These are phyloP conservation scores for Crotalus helleri DNA, from an alignment of 2,113 vertebrate species.

Conservation along the genomic window DNA sequence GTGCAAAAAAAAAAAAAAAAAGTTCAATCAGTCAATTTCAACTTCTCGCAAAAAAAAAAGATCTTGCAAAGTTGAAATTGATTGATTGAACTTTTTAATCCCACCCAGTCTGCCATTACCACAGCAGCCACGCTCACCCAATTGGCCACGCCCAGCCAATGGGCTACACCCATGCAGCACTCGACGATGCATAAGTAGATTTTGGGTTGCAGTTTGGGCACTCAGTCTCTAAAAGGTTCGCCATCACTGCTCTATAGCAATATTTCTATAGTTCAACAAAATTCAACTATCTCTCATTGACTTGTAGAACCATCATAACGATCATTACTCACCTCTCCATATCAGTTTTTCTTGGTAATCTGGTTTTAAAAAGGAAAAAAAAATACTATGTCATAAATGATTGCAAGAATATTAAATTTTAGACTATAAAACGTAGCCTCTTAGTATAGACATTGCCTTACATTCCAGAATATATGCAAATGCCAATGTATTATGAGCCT, in stretches of 20 bases:
- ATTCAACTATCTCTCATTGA: not conserved
- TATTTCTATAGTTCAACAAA: not conserved
- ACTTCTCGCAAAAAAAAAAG: no score
- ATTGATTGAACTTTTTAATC: no score
- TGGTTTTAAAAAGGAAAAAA: slow-evolving; percentile 47
- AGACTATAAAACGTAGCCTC: not conserved
- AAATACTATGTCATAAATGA: slow-evolving; percentile 30
- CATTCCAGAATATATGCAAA: not conserved
- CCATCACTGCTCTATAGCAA: not conserved
- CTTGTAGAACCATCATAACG: not conserved
- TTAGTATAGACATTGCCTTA: not conserved
- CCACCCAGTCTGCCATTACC: no score
- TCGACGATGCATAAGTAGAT: no score
- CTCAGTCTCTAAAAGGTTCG: no score
- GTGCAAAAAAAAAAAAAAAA: no score
- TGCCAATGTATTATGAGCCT: not conserved
- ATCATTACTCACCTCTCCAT: slow-evolving; percentile 89
- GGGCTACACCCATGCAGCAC: no score
- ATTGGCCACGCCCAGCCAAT: no score
- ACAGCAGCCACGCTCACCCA: no score
- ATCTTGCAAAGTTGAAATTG: no score
- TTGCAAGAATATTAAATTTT: not conserved
- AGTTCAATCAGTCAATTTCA: no score
- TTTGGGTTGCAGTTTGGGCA: no score
- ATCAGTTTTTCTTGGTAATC: slow-evolving; percentile 95